Conservation (phyloP, 2,888 invertebrate species). For the Parasteatoda lunata region DNA sequence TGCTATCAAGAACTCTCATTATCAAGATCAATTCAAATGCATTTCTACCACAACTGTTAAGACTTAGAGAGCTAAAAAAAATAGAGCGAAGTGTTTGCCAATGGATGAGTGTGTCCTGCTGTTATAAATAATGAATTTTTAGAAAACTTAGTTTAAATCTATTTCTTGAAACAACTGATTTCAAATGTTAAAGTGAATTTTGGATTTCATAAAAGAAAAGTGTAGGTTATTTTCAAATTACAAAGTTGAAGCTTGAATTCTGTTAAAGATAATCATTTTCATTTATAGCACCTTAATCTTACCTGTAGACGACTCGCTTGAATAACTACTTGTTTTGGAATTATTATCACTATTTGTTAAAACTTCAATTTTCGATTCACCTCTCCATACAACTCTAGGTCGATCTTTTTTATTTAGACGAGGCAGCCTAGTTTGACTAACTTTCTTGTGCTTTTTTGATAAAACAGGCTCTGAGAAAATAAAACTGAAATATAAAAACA, state of each 20-base stretch:
- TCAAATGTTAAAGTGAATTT: no score
- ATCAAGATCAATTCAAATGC: no score
- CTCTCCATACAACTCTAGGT: neutral
- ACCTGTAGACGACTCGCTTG: neutral
- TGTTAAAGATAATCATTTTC: neutral
- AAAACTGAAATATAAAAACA: slow-evolving; percentile 1
- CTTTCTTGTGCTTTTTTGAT: neutral
- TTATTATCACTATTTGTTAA: neutral
- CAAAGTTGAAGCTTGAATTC: neutral
- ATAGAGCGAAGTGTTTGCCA: no score
- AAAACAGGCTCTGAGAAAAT: neutral
- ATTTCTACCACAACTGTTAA: no score
- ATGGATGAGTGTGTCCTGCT: no score
- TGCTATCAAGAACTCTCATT: no score
- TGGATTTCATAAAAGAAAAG: no score
- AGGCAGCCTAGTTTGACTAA: neutral
- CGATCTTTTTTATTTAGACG: neutral
- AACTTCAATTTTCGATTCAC: neutral
- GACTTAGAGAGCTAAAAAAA: no score
- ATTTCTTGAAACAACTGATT: no score
- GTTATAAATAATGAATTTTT: no score
- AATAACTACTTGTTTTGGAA: neutral
- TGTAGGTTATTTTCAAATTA: neutral
- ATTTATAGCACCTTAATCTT: neutral
- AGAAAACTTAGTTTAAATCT: no score